phyloP scores from a whole-genome alignment of 2,888 invertebrate species.

The Tachystola acroxantha region DNA sequence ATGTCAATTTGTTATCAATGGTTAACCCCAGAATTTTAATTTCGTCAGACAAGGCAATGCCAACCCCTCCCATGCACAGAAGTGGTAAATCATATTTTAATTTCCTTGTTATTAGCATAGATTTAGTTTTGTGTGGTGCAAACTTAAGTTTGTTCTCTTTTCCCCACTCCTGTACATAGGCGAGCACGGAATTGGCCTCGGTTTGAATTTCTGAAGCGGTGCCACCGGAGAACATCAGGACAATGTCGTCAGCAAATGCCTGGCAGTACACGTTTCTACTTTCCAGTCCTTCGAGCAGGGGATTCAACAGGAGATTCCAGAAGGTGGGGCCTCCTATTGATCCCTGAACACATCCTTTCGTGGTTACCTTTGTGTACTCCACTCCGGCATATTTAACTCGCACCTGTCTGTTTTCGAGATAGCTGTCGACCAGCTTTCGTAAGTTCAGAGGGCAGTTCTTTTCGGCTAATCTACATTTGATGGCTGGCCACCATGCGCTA shows the following conservation, averaged over 20 bases:
- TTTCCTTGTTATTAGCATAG: not conserved
- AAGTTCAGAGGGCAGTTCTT: not conserved
- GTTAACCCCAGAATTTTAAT: not conserved
- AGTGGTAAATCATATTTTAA: not conserved
- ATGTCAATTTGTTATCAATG: not conserved
- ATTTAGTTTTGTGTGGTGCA: not conserved
- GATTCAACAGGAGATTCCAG: constrained; percentile 10
- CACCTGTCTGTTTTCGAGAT: not conserved
- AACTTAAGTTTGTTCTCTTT: not conserved
- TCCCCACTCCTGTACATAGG: not conserved
- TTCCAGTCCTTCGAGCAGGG: constrained; percentile 1
- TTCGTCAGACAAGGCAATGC: not conserved
- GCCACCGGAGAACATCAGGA: constrained; percentile 1
- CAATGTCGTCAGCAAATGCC: not conserved
- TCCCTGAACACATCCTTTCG: constrained; percentile 6
- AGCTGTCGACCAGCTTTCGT: not conserved
- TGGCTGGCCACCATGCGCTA: not conserved
- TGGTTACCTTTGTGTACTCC: not conserved
- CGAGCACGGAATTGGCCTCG: not conserved
- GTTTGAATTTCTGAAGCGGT: not conserved
- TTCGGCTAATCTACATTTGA: not conserved
- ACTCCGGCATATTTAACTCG: not conserved
- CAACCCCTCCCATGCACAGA: not conserved
- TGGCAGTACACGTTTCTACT: not conserved
- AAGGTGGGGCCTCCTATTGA: constrained; percentile 9